A percentile compares a stretch with the other conserved stretches of the same genome.
Evolutionary conservation across 53 echinoderm and acorn worm species (phyloP).

Genomic region (Holothuria leucospilota): DNA sequence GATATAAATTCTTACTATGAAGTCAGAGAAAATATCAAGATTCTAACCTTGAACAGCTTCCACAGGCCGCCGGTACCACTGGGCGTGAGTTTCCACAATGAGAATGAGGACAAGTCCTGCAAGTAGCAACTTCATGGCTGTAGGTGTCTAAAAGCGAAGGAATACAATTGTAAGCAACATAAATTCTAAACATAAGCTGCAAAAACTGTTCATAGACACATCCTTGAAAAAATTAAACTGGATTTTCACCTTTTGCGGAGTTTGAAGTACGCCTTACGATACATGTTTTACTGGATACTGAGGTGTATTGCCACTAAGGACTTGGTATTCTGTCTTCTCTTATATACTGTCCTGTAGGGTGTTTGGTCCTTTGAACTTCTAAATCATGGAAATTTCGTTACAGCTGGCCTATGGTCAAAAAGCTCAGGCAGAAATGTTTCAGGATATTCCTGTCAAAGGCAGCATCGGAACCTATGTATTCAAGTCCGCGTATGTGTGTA

Average conservation of each 20-base stretch:
- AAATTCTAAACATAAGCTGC: not conserved
- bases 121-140: conserved; percentile 3
- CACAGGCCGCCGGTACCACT: conserved; percentile 7
- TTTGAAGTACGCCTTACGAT: not conserved
- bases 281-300: too few relatives aligned
- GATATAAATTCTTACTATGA: conserved; percentile 5
- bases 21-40: not conserved
- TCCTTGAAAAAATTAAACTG: not conserved
- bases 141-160: not conserved
- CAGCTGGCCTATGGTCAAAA: too few relatives aligned
- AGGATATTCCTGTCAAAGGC: too few relatives aligned
- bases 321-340: too few relatives aligned
- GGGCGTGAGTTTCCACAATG: conserved; percentile 6
- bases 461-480: too few relatives aligned
- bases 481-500: too few relatives aligned
- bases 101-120: conserved; percentile 10
- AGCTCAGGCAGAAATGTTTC: too few relatives aligned
- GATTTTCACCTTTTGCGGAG: not conserved
- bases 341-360: too few relatives aligned
- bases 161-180: not conserved
- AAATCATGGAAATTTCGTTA: too few relatives aligned
- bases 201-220: not conserved
- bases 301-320: too few relatives aligned
- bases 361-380: too few relatives aligned
- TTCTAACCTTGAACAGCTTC: conserved; percentile 2